Conservation (phyloP, 2,797 vertebrate species). For the Glossophaga mutica region DNA sequence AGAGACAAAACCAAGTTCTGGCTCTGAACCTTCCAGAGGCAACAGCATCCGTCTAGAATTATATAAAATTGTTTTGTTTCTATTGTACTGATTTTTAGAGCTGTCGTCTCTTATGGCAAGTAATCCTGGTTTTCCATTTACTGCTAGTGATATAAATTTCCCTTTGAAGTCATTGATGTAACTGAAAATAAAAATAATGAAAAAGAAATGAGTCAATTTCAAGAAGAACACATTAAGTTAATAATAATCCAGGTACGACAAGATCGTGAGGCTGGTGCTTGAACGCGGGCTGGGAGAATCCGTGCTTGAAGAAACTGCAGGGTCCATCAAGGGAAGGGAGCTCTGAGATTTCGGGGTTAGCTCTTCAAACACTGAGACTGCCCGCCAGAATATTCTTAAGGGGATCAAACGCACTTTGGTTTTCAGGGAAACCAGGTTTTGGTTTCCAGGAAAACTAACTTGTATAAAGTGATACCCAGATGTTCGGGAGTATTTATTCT, state of each 20-base stretch:
- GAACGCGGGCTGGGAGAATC: neutral
- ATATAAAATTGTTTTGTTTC: constrained; percentile 42
- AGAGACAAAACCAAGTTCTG: neutral
- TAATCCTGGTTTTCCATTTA: constrained; percentile 60
- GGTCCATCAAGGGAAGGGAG: neutral
- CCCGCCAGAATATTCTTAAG: neutral
- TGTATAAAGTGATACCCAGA: neutral
- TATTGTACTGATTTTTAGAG: constrained; percentile 63
- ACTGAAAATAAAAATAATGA: constrained; percentile 40
- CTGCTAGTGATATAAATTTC: constrained; percentile 58
- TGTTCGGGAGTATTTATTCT: neutral
- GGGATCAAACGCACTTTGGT: neutral
- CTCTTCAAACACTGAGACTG: neutral
- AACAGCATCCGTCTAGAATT: neutral
- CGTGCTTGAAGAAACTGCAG: neutral
- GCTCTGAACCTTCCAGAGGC: constrained; percentile 21
- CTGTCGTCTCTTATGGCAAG: constrained; percentile 51
- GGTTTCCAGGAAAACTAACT: constrained; percentile 14
- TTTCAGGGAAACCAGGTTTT: neutral
- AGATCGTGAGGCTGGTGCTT: neutral
- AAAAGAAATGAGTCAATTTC: neutral
- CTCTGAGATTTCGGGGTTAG: neutral
- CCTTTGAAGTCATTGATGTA: constrained; percentile 60
- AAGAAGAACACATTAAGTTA: constrained; percentile 7
- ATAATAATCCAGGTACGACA: neutral